Evolutionary conservation across 2,888 invertebrate species (phyloP), one percentile per base, ranked within the genome.

Genomic region (Tineola bisselliella): DNA sequence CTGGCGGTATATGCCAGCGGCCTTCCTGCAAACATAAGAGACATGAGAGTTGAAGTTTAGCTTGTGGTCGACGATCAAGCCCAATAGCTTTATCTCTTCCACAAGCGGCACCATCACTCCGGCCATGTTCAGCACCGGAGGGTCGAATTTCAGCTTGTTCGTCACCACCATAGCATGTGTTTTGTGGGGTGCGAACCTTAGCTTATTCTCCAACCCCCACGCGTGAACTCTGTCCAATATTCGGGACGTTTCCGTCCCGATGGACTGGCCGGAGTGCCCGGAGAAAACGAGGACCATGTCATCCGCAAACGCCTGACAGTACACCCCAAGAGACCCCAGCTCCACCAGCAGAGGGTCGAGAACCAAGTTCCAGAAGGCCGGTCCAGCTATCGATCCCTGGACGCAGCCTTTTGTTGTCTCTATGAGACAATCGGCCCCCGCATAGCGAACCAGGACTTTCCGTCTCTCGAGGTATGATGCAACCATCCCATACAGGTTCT

Each of bases 261-360:
- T 44, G 1, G 59, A 54, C 0, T 56, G 19, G 0, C 59, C 65
- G 0, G 13, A 4, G 5, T 61, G 61, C 0, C 64, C 60, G 0
- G 66, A 15, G 0, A 67, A n/a, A 0, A 68, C 52, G n/a, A 58
- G 33, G 6, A 33, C 33, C 33, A 58, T 15, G 13, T 68, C 65
- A 30, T 67, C 67, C 0, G 66, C 66, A 19, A 66, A 68, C 0
- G 66, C 68, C 19, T 67, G 66, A 4, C 62, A 56, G 17, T 64
- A 62, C 0, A 38, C 52, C 1, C 44, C 58, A 0, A 12, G 8
- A 0, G 12, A n/a, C 0, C 62, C 54, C 0, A 61, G 4, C 1
- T 18, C 12, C 0, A 52, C 19, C 0, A 66, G 54, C 0, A 66
- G 61, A 0, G 63, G 62, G 43, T 67, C 63, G 8, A 67, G 61